These are phyloP conservation scores for Chalcosyrphus nemorum DNA, from an alignment of 2,888 invertebrate species.

Conservation along the genomic window DNA sequence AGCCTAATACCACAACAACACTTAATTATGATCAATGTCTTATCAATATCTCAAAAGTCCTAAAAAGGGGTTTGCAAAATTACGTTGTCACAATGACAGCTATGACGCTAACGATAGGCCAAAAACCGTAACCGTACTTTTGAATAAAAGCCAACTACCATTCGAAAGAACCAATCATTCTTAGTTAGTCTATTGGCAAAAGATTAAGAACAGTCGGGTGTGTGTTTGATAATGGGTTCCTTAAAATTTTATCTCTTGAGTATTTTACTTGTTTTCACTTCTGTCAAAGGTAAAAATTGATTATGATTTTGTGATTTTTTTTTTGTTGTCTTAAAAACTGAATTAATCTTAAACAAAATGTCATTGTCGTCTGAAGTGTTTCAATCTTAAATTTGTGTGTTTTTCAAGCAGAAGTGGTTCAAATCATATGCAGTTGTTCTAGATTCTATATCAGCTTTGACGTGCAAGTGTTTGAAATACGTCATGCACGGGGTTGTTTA, in stretches of 20 bases:
- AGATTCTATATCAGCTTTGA: not conserved
- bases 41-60: conserved; percentile 16
- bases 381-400: not conserved
- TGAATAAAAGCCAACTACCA: conserved; percentile 12
- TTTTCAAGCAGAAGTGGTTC: not conserved
- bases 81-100: conserved; percentile 10
- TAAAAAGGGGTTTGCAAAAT: not conserved
- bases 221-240: conserved; percentile 12
- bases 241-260: conserved; percentile 4
- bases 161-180: conserved; percentile 2
- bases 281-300: conserved; percentile 32
- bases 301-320: not conserved
- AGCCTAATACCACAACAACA: not conserved
- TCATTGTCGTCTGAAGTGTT: not conserved
- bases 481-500: not conserved
- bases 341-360: not conserved
- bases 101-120: not conserved
- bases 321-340: not conserved
- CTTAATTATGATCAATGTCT: not conserved
- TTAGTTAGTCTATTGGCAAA: conserved; percentile 25
- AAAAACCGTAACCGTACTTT: not conserved
- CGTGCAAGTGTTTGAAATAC: not conserved
- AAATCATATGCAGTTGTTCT: not conserved
- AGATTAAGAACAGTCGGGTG: not conserved
- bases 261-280: conserved; percentile 10